phyloP scores from a whole-genome alignment of 2,113 vertebrate genomes.

The Otus sunia region DNA sequence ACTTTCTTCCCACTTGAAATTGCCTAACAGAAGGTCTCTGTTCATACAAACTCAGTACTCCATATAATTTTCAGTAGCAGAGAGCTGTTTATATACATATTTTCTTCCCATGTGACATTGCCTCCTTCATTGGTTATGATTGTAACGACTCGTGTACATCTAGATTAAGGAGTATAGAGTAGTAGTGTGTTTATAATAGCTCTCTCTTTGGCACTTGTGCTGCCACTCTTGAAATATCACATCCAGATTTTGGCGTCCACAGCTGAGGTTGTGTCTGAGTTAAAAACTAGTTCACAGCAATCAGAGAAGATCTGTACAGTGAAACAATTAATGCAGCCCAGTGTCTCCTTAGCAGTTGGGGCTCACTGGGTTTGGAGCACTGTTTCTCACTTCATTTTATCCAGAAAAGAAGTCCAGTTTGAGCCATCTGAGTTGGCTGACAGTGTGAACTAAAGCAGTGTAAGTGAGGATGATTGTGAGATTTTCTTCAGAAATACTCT shows the following conservation, averaged over 20 bases:
- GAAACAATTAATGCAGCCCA: background rate
- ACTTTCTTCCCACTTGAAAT: conserved; percentile 35
- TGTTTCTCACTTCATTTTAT: background rate
- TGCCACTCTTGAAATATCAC: conserved; percentile 49
- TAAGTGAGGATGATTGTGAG: background rate
- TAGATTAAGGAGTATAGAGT: conserved; percentile 29
- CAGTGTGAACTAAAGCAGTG: background rate
- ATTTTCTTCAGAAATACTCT: background rate
- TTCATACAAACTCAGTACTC: conserved; percentile 13
- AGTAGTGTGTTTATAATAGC: conserved; percentile 27
- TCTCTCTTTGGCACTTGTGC: conserved; percentile 38
- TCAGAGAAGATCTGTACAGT: background rate
- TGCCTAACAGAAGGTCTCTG: conserved; percentile 49
- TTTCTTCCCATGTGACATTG: conserved; percentile 43
- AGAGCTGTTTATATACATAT: conserved; percentile 37
- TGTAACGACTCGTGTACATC: conserved; percentile 3
- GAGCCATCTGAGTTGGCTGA: background rate
- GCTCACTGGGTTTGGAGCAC: background rate
- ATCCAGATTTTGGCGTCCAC: conserved; percentile 10
- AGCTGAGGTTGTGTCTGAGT: conserved; percentile 30
- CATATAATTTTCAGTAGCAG: conserved; percentile 45
- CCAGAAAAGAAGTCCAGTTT: background rate
- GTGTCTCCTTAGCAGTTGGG: background rate
- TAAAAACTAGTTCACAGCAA: conserved; percentile 26
- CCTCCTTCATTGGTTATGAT: conserved; percentile 14